Percentiles rank a stretch among this genome's conserved stretches.
phyloP scores from a whole-genome alignment of 2,797 vertebrate species.

The Platyrinchus mystaceus region DNA sequence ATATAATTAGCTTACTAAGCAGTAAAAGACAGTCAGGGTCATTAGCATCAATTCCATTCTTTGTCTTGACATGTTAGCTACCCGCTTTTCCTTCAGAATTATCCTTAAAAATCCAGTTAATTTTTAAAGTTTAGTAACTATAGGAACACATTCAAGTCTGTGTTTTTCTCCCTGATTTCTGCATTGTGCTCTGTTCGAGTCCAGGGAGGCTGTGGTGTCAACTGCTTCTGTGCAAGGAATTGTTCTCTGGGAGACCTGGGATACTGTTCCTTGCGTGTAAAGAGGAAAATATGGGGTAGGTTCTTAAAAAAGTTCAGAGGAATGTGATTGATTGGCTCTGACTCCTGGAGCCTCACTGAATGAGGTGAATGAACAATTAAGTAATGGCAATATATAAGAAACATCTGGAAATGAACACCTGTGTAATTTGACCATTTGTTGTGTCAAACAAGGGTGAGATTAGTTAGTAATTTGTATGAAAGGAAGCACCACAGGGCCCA shows the following conservation, averaged over 20 bases:
- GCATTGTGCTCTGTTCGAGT: background rate
- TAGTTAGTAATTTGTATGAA: background rate
- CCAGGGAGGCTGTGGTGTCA: background rate
- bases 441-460: background rate
- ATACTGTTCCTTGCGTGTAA: background rate
- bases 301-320: background rate
- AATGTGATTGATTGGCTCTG: background rate
- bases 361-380: background rate
- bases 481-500: background rate
- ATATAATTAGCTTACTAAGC: constrained; percentile 39
- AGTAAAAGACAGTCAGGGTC: background rate
- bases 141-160: background rate
- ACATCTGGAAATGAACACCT: background rate
- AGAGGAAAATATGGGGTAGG: background rate
- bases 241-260: accelerated
- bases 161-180: background rate
- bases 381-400: background rate
- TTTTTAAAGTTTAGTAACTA: background rate
- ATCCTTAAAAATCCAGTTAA: background rate
- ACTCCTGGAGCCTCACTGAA: background rate
- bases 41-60: constrained; percentile 12
- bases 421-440: background rate
- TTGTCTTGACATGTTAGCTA: constrained; percentile 29
- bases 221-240: background rate
- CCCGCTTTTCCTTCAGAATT: background rate